Evolutionary conservation across 2,888 invertebrate species (phyloP), one percentile per base, ranked within the genome.

Genomic region (Nomada flava): DNA sequence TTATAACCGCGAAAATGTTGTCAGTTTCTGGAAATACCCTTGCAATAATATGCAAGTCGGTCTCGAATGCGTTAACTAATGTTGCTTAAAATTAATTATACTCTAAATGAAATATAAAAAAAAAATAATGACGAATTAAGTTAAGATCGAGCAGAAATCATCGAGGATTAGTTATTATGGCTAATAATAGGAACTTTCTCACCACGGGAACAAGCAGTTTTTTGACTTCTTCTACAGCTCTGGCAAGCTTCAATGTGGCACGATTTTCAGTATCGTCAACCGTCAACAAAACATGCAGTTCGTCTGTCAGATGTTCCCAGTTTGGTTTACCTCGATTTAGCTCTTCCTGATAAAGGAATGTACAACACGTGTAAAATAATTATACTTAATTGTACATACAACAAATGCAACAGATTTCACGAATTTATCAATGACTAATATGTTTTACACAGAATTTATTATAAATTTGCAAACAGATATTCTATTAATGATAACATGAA

Each of bases 231-330:
- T 99, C 99, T 62, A 99, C 98, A 65, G 99, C 99, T 92, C 99
- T 96, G 91, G 97, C 96, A 91, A 99, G 95, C 95, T 99, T 99
- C 86, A 99, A 95, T 94, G 98, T 97, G 86, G 99, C 98, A 93
- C 99, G 96, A 95, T 99, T 99, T 94, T 98, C 98, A 86, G 99
- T 98, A 94, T 99, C 99, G 95, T 99, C 99, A 44, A 99, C 99
- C 89, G 99, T 99, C 91, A 99, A 97, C 89, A 99, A 95, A 85
- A 99, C 99, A 94, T 99, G 99, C 77, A 99, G 96, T 92, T 99
- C 99, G 94, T 99, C 99, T 91, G 98, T 98, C 93, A 99, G 95
- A 94, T 99, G 99, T 94, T 99, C 99, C 99, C 99, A 99, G 95
- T 99, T 99, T 87, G 99, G 99, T 95, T 99, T 99, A 89, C 99